These are phyloP conservation scores for Drosophila sp. DNA, from an alignment of 1,140 invertebrate species.

Conservation along the genomic window DNA sequence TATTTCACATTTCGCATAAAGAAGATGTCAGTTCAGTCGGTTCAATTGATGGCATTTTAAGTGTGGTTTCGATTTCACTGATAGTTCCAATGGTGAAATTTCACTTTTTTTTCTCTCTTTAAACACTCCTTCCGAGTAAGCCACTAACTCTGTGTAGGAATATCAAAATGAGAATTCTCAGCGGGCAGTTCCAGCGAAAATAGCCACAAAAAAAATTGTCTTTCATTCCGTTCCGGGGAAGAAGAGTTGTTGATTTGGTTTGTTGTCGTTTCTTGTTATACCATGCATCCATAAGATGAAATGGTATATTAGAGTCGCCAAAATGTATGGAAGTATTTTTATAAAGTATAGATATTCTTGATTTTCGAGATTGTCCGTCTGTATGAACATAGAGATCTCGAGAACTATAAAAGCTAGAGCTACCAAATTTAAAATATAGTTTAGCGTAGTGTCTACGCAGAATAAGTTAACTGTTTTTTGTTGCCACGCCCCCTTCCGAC, in stretches of 20 bases:
- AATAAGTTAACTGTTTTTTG: too few relatives aligned
- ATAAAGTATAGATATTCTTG: too few relatives aligned
- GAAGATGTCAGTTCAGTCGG: constrained; percentile 10
- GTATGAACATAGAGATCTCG: too few relatives aligned
- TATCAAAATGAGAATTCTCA: constrained; percentile 37
- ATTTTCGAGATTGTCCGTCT: too few relatives aligned
- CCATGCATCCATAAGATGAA: too few relatives aligned
- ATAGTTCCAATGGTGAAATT: constrained; percentile 2
- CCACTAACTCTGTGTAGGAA: constrained; percentile 21
- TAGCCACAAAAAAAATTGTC: constrained; percentile 26
- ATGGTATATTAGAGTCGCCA: too few relatives aligned
- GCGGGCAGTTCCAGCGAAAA: constrained; percentile 50
- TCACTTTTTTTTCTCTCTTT: background rate
- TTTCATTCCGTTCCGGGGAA: constrained; percentile 67
- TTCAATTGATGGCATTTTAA: background rate
- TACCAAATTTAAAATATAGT: too few relatives aligned
- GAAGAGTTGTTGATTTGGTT: background rate
- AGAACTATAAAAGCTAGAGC: too few relatives aligned
- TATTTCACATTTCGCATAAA: constrained; percentile 5
- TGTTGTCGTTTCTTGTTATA: background rate
- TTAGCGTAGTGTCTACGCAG: too few relatives aligned
- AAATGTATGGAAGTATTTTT: too few relatives aligned
- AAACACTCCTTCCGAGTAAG: constrained; percentile 47
- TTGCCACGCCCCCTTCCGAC: too few relatives aligned
- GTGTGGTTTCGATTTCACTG: constrained; percentile 43